Conservation (phyloP, 2,797 vertebrate species). For the Myotis vivesi region DNA sequence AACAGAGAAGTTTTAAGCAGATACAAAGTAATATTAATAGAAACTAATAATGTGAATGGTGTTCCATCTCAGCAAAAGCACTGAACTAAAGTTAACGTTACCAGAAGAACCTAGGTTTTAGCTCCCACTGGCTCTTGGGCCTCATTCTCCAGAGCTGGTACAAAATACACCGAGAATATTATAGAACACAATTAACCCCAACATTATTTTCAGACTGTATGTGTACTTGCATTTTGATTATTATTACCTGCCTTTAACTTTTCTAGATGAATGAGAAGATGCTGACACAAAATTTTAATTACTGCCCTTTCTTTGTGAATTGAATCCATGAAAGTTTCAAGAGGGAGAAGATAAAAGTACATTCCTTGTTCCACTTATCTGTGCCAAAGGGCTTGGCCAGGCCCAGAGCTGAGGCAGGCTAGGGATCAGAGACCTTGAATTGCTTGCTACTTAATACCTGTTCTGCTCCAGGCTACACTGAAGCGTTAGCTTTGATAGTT, state of each 20-base stretch:
- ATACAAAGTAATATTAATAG: background rate
- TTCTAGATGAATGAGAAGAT: constrained; percentile 52
- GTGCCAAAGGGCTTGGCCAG: constrained; percentile 52
- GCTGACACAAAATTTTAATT: constrained; percentile 48
- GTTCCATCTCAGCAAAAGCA: constrained; percentile 9
- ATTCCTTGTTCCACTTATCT: constrained; percentile 47
- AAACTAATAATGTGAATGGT: background rate
- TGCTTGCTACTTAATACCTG: constrained; percentile 67
- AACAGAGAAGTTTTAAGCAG: background rate
- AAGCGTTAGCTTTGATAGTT: constrained; percentile 73
- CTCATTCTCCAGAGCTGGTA: background rate
- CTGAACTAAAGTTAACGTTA: background rate
- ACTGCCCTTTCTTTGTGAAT: constrained; percentile 41
- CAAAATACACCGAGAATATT: background rate
- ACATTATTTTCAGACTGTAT: background rate
- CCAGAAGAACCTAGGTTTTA: background rate
- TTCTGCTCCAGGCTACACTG: constrained; percentile 47
- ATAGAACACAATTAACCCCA: background rate
- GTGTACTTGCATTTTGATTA: constrained; percentile 52
- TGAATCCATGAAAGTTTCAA: constrained; percentile 62
- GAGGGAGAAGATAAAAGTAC: constrained; percentile 54
- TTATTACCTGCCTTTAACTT: constrained; percentile 43
- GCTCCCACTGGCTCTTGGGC: background rate
- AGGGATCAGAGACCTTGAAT: constrained; percentile 55
- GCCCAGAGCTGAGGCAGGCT: background rate